A percentile compares a stretch with the other conserved stretches of the same genome.
Evolutionary conservation across 1,140 invertebrate genomes (phyloP).

Genomic region (Odontomachus brunneus): DNA sequence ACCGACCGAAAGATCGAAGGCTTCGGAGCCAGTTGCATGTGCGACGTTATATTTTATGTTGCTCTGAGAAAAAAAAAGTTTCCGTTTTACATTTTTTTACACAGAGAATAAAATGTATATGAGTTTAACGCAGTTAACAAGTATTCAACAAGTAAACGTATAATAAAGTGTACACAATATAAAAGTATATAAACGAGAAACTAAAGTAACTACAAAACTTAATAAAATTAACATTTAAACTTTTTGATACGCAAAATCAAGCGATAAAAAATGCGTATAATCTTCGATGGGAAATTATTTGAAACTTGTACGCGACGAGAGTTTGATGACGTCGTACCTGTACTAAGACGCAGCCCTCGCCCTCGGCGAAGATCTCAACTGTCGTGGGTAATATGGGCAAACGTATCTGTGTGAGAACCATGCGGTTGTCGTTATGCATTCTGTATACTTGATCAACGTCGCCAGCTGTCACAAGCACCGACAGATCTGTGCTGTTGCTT

Average conservation of each 20-base stretch:
- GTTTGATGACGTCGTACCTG: conserved; percentile 80
- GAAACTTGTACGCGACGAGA: too few species aligned
- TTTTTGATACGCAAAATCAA: too few species aligned
- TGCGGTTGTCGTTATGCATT: conserved; percentile 83
- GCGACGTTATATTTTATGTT: conserved; percentile 86
- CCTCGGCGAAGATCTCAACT: conserved; percentile 85
- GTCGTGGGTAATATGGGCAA: conserved; percentile 84
- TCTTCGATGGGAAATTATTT: too few species aligned
- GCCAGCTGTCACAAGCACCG: conserved; percentile 79
- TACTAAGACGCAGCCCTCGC: conserved; percentile 87
- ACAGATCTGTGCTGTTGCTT: conserved; percentile 80
- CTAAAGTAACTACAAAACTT: not conserved
- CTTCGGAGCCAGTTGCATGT: conserved; percentile 81
- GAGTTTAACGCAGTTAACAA: not conserved
- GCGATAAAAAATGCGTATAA: too few species aligned
- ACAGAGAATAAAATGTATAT: too few species aligned
- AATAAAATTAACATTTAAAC: too few species aligned
- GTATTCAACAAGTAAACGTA: too few species aligned
- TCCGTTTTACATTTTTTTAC: too few species aligned
- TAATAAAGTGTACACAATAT: conserved; percentile 8
- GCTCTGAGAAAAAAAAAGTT: conserved; percentile 79
- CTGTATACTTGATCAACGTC: conserved; percentile 79
- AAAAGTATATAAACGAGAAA: not conserved
- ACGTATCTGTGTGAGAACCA: conserved; percentile 81
- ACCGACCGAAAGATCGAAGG: conserved; percentile 81